Percentiles rank a stretch among this genome's conserved stretches.
Evolutionary conservation across 2,888 invertebrate species (phyloP).

Genomic region (Cloeon dipterum): DNA sequence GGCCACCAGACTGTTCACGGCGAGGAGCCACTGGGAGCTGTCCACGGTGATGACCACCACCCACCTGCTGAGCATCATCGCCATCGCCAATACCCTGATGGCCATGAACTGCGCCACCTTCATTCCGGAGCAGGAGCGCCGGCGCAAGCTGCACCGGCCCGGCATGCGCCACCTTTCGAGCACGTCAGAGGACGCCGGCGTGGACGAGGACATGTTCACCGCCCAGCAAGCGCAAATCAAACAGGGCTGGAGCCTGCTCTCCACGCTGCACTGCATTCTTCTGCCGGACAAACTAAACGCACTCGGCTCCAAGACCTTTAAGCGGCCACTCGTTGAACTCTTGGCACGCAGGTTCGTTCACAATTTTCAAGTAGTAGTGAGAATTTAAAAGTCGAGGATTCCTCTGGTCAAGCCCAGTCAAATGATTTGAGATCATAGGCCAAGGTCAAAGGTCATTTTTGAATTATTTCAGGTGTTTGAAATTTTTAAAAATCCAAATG

Average conservation of each 20-base stretch:
- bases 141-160: slow-evolving; percentile 48
- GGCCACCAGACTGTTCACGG: slow-evolving; percentile 58
- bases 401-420: too few species aligned
- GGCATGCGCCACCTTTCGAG: slow-evolving; percentile 22
- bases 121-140: slow-evolving; percentile 65
- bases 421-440: too few species aligned
- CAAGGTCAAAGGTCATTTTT: too few species aligned
- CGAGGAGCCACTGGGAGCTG: slow-evolving; percentile 85
- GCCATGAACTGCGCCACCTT: slow-evolving; percentile 93
- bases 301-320: slow-evolving; percentile 53
- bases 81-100: slow-evolving; percentile 91
- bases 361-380: too few species aligned
- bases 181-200: slow-evolving; percentile 50
- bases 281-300: slow-evolving; percentile 74
- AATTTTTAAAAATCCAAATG: too few species aligned
- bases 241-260: slow-evolving; percentile 80
- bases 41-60: slow-evolving; percentile 88
- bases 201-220: slow-evolving; percentile 59
- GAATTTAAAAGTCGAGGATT: too few species aligned
- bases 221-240: slow-evolving; percentile 83
- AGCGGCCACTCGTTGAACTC: slow-evolving; percentile 93
- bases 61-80: slow-evolving; percentile 82
- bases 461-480: too few species aligned
- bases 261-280: slow-evolving; percentile 87
- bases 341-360: slow-evolving; percentile 74